These are phyloP conservation scores for Brachyopa scutellaris DNA, from an alignment of 2,888 invertebrate species.

Conservation along the genomic window DNA sequence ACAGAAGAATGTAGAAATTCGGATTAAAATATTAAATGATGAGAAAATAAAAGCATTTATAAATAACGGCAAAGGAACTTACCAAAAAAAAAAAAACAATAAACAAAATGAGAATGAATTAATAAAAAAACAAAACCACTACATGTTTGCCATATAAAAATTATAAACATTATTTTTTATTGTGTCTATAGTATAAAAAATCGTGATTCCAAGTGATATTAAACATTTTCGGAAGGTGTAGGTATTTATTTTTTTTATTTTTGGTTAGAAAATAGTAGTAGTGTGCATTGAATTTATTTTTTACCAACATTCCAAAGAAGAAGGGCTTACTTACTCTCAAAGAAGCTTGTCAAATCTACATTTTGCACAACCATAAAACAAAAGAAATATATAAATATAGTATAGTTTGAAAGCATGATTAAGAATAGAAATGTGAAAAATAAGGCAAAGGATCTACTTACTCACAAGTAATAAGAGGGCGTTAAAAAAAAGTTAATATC, in stretches of 20 bases:
- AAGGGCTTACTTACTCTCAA: constrained; percentile 28
- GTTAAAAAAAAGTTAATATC: constrained; percentile 47
- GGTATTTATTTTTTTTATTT: no score
- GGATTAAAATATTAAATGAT: not conserved
- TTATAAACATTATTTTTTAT: constrained; percentile 54
- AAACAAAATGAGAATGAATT: constrained; percentile 23
- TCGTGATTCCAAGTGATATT: constrained; percentile 59
- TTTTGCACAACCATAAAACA: constrained; percentile 15
- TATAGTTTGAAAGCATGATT: constrained; percentile 25
- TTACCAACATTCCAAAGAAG: constrained; percentile 31
- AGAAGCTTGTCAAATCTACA: constrained; percentile 37
- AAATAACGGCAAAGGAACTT: constrained; percentile 23
- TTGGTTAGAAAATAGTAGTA: constrained; percentile 39
- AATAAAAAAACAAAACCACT: constrained; percentile 46
- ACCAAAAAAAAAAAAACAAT: constrained; percentile 32
- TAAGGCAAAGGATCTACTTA: constrained; percentile 19
- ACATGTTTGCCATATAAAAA: constrained; percentile 50
- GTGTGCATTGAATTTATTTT: constrained; percentile 25
- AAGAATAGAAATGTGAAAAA: constrained; percentile 21
- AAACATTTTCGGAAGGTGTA: constrained; percentile 38
- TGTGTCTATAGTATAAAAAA: constrained; percentile 63
- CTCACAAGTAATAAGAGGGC: not conserved
- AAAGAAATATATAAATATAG: no score
- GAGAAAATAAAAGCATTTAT: not conserved
- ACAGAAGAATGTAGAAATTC: not conserved